These are phyloP conservation scores for Rugalucina vietnamica DNA, from an alignment of 2,888 invertebrate genomes.

Conservation along the genomic window DNA sequence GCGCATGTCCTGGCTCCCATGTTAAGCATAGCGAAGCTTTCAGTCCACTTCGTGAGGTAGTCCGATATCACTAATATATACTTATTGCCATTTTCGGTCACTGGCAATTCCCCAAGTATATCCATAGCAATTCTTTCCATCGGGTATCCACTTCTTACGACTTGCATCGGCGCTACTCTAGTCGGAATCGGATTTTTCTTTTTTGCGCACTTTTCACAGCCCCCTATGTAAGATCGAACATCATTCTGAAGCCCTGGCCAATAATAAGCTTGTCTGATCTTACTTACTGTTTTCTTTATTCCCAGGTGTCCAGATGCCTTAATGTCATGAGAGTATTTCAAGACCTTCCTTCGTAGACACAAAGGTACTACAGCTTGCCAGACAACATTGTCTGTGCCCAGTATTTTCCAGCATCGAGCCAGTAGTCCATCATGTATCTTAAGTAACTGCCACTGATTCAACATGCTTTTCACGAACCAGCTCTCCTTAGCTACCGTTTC, in stretches of 20 bases:
- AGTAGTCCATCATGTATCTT: not conserved
- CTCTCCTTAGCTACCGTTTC: not conserved
- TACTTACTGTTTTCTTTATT: not conserved
- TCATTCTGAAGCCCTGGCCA: constrained; percentile 15
- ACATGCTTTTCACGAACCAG: not conserved
- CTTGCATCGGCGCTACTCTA: constrained; percentile 8
- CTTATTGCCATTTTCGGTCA: constrained; percentile 2
- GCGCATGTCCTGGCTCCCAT: not conserved
- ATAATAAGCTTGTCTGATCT: not conserved
- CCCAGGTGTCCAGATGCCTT: constrained; percentile 9
- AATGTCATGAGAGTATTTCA: not conserved
- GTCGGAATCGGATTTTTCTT: not conserved
- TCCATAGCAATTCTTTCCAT: constrained; percentile 3
- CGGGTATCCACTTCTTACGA: not conserved
- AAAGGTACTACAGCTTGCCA: not conserved
- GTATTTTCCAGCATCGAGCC: not conserved
- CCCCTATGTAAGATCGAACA: not conserved
- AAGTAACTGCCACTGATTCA: not conserved
- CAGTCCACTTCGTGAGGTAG: constrained; percentile 10
- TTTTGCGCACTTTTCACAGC: not conserved
- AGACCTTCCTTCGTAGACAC: not conserved
- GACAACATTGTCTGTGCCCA: not conserved
- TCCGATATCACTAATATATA: not conserved
- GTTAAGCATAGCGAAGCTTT: constrained; percentile 10
- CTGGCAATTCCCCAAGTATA: not conserved